Evolutionary conservation across 2,797 vertebrate genomes (phyloP), one percentile per base, ranked within the genome.

Genomic region (Austrolebias charrua): DNA sequence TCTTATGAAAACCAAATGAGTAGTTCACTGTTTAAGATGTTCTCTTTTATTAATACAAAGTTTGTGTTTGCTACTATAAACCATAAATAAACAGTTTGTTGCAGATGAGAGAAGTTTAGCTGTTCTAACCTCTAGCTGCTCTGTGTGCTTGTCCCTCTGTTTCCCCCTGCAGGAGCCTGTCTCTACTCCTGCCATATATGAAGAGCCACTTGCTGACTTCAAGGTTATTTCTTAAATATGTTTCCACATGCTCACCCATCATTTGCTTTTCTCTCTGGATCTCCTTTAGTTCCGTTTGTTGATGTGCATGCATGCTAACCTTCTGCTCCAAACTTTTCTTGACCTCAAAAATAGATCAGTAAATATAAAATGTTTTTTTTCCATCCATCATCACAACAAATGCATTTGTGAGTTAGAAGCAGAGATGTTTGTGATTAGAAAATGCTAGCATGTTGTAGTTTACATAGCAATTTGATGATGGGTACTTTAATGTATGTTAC

Each of bases 141-240:
- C 64, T 87, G 60, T 85, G 62, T 86, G 63, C 68, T 76, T 66
- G 90, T 81, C 79, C 62, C 80, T 86, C 78, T 90, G 88, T 88
- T 87, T 84, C 67, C 75, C 82, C 70, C 81, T 88, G 73, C 89
- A 94, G 93, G 93, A 93, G 84, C 91, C 92, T 8, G 87, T 92
- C 72, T 89, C 90, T 50, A 86, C 92, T 85, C 90, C 90, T 63
- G 90, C 90, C 81, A 90, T 92, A 83, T 88, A 89, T 63, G 92
- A 93, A 74, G 92, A 93, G 74, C 89, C 89, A 9, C 78, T 92
- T 79, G 87, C 86, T 71, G 91, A 94, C 77, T 88, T 88, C 66
- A 93, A 94, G 93, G 92, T 94, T 91, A 86, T 84, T 90, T 24
- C 71, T 78, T 78, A 40, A 80, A 67, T 4, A 35, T 60, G 38